A percentile compares a stretch with the other conserved stretches of the same genome.
Conservation (phyloP, 2,113 vertebrate genomes). For the Mola mola region DNA sequence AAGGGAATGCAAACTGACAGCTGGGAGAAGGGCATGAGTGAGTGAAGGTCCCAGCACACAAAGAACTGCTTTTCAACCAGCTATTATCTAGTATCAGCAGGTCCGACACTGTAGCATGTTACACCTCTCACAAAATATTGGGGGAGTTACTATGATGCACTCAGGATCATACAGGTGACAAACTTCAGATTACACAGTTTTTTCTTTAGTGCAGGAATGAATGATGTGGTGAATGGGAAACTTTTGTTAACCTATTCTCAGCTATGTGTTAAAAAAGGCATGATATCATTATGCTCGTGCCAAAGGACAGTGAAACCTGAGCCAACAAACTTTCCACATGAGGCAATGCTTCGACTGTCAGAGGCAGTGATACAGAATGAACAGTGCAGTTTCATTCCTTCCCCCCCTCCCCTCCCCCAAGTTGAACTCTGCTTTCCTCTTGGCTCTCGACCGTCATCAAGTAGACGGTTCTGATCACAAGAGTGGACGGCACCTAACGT, state of each 20-base stretch:
- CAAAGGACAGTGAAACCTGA: conserved; percentile 23
- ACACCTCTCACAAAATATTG: no score
- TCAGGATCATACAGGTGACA: neutral
- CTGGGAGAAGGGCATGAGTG: conserved; percentile 69
- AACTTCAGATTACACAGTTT: neutral
- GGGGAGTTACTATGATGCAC: neutral
- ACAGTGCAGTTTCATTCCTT: conserved; percentile 11
- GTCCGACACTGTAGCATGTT: conserved; percentile 1
- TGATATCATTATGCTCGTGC: conserved; percentile 12
- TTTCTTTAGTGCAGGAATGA: no score
- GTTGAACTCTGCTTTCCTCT: no score
- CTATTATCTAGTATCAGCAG: conserved; percentile 34
- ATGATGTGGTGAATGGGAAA: neutral
- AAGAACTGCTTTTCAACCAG: conserved; percentile 11
- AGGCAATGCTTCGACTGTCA: conserved; percentile 29
- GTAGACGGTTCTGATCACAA: no score
- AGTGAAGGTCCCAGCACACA: no score
- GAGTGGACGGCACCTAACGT: no score
- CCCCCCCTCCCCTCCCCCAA: no score
- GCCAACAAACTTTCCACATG: conserved; percentile 26
- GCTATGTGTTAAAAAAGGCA: conserved; percentile 15
- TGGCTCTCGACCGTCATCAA: no score
- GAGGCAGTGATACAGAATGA: conserved; percentile 12
- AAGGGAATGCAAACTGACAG: conserved; percentile 78
- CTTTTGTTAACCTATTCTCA: conserved; percentile 25